Conservation (phyloP, 2,888 invertebrate genomes). For the Mechanitis messenoides region DNA sequence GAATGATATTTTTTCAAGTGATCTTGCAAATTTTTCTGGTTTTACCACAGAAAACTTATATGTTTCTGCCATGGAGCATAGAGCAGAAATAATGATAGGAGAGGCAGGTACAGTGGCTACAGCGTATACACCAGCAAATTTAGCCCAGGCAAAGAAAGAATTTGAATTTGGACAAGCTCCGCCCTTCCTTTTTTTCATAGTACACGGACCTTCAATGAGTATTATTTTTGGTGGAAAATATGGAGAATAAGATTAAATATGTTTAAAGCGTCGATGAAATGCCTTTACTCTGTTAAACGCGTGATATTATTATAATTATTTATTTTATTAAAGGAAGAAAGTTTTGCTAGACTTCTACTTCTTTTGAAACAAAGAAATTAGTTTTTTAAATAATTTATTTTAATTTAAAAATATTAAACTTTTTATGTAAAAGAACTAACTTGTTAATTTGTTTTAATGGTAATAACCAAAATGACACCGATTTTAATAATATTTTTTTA, state of each 20-base stretch:
- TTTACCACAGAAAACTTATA: background rate
- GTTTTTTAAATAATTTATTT: too few species aligned
- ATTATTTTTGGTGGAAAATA: slow-evolving; percentile 1
- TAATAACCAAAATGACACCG: too few species aligned
- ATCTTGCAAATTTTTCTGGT: background rate
- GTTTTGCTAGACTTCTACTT: too few species aligned
- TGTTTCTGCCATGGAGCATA: background rate
- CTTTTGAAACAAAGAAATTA: too few species aligned
- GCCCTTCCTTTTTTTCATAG: background rate
- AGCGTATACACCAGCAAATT: background rate
- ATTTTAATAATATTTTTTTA: too few species aligned
- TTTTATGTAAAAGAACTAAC: too few species aligned
- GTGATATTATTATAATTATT: too few species aligned
- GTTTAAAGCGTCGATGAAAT: too few species aligned
- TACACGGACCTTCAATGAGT: background rate
- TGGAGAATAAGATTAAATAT: background rate
- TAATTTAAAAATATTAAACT: too few species aligned
- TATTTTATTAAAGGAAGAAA: too few species aligned
- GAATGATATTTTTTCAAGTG: background rate
- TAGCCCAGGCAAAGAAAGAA: background rate
- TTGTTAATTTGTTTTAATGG: too few species aligned
- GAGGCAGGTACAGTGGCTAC: background rate
- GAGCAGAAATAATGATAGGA: background rate
- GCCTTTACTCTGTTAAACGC: too few species aligned
- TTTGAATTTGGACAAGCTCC: background rate